Base-by-base conservation (phyloP, 2,113 vertebrate species). In the Cavia porcellus region DNA sequence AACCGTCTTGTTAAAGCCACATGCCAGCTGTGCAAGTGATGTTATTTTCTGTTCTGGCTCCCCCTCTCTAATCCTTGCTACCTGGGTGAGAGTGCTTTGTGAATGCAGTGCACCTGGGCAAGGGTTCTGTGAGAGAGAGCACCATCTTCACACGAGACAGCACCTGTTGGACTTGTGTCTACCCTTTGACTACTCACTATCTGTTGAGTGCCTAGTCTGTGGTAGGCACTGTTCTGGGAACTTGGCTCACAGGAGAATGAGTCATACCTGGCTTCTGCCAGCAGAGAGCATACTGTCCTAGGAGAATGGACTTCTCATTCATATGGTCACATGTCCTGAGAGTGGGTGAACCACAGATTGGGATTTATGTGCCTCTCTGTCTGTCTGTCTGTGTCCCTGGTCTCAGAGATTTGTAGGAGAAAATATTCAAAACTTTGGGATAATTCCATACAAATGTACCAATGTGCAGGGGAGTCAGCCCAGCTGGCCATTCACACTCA, bases 81-180 rank as follows among this genome's bases (percentile, higher is more conserved):
- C 95, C 85, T 97, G 92, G 80, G 94, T 96, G 94, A 98, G 94
- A 96, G 92, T 97, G 96, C 92, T 95, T 96, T 97, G 75, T 84
- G 45, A 94, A 90, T 97, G 94, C 94, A 96, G 3, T 97, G 87
- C 84, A 95, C 94, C 90, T 92, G 62, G 90, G 90, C 96, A 97
- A 97, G 90, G 92, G 91, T 95, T 97, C 88, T 7, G 74, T 12
- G 79, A 92, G 68, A 25, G 86, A 57, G 70, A 86, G 89, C 7
- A 0, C 28, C 79, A 86, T 94, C 91, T 94, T 97, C 72, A 0
- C 52, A 45, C 19, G 59, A 77, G 64, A 89, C 84, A 86, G 55
- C 42, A 64, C 35, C 77, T 89, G 32, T 82, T 0, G 5, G 7
- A 19, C 32, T 30, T 42, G 42, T 14, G 83, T 28, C n/a, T 38